Base-by-base conservation (phyloP, 37 sponge, comb jelly and placozoan genomes). In the Hormiphora californensis region DNA sequence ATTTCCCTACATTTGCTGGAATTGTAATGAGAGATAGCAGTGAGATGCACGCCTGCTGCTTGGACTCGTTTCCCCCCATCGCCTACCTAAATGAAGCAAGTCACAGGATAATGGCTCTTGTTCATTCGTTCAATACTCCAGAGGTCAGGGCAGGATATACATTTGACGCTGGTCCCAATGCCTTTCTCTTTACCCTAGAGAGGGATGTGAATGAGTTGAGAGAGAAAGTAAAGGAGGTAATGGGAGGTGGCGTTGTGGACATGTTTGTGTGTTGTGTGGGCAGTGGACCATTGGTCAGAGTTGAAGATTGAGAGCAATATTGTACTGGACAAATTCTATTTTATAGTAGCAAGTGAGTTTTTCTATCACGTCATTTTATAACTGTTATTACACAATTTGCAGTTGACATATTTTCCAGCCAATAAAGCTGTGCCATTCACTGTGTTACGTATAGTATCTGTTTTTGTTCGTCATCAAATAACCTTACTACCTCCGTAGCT, bases 131-230 rank as follows among this genome's bases (percentile, higher is more conserved):
- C 86, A 98, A 98, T 54, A 63, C 89, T 11, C 86, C 87, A 4
- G n/a, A 86, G 17, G 62, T 91, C 0, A 91, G 88, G 89, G 91
- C 88, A 25, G 94, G 93, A 7, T 98, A 98, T 43, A 92, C 99
- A 4, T 98, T 95, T 93, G 99, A 98, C 89, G 99, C 99, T 73
- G 99, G 99, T 30, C 99, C 99, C 8, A 98, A 98, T 87, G 95
- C 99, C 36, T 94, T 95, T n/a, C 73, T 98, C 11, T 92, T 87
- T 49, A 67, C 69, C 0, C 90, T 87, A 40, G 86, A 86, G 0
- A n/a, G 54, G 2, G 81, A 93, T 67, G 85, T 92, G 9, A 7
- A 22, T 12, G 33, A 85, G 19, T 9, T 85, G 31, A 19, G 54
- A 19, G 32, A 27, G 7, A 31, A 17, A 19, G 32, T 85, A 51